A percentile compares a stretch with the other conserved stretches of the same genome.
Conservation (phyloP, 2,888 invertebrate genomes). For the Watsonalla binaria region DNA sequence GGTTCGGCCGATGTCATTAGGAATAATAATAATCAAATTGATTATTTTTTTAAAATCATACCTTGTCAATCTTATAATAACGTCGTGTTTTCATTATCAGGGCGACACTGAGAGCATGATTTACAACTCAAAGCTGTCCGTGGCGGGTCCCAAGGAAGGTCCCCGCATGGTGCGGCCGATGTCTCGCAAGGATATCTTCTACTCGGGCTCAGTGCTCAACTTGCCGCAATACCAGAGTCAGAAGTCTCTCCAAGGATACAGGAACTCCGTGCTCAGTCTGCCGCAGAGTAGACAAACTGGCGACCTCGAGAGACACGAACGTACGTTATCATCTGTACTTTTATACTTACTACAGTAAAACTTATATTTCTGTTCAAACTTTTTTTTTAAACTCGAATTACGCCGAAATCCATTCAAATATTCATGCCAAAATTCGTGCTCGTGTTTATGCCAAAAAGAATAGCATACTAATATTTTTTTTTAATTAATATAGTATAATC, state of each 20-base stretch:
- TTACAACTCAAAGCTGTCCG: constrained; percentile 83
- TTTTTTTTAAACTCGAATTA: too few relatives aligned
- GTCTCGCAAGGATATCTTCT: constrained; percentile 98
- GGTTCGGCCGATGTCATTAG: too few relatives aligned
- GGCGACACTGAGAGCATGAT: constrained; percentile 83
- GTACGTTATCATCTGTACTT: constrained; percentile 61
- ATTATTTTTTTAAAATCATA: too few relatives aligned
- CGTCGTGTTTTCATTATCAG: constrained; percentile 26
- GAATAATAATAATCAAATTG: too few relatives aligned
- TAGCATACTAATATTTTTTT: too few relatives aligned
- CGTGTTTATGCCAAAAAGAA: too few relatives aligned
- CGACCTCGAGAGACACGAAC: constrained; percentile 82
- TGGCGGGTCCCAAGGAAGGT: constrained; percentile 60
- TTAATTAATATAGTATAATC: too few relatives aligned
- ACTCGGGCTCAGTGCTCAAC: constrained; percentile 96
- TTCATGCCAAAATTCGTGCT: too few relatives aligned
- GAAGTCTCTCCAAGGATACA: constrained; percentile 92
- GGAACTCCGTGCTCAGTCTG: constrained; percentile 94
- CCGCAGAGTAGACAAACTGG: constrained; percentile 83
- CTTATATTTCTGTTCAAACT: too few relatives aligned
- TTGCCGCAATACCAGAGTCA: constrained; percentile 96
- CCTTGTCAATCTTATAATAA: neutral
- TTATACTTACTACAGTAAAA: too few relatives aligned
- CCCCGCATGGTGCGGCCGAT: constrained; percentile 90
- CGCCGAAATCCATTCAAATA: too few relatives aligned